Conservation (phyloP, 2,113 vertebrate species). For the Tor tambroides region DNA sequence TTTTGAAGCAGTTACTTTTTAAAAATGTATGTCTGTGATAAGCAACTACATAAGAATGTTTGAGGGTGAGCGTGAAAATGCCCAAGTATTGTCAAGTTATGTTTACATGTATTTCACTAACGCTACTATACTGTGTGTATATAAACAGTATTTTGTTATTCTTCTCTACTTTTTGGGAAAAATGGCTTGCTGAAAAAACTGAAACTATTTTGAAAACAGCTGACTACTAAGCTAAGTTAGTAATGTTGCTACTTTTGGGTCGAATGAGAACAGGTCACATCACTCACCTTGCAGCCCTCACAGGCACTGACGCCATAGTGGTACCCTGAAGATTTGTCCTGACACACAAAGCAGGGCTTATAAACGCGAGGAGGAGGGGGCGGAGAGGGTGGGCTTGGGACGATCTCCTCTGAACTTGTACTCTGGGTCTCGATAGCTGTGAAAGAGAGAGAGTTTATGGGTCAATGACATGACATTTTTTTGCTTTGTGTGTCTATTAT, state of each 20-base stretch:
- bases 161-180: neutral
- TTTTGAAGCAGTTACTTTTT: too few species aligned
- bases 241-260: neutral
- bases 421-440: conserved; percentile 96
- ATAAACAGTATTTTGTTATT: neutral
- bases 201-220: neutral
- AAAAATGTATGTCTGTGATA: too few species aligned
- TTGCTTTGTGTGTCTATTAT: neutral
- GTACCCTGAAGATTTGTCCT: conserved; percentile 98
- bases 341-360: conserved; percentile 98
- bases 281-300: conserved; percentile 96
- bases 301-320: conserved; percentile 99
- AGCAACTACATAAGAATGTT: too few species aligned
- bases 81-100: too few species aligned
- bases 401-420: conserved; percentile 96
- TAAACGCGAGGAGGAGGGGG: conserved; percentile 94
- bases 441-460: conserved; percentile 34
- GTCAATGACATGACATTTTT: neutral
- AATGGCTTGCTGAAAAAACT: too few species aligned
- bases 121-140: too few species aligned
- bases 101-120: too few species aligned
- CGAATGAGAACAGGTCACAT: neutral
- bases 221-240: neutral
- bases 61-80: too few species aligned
- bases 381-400: conserved; percentile 93